Conservation (phyloP, 2,888 invertebrate genomes). For the Oscheius onirici region DNA sequence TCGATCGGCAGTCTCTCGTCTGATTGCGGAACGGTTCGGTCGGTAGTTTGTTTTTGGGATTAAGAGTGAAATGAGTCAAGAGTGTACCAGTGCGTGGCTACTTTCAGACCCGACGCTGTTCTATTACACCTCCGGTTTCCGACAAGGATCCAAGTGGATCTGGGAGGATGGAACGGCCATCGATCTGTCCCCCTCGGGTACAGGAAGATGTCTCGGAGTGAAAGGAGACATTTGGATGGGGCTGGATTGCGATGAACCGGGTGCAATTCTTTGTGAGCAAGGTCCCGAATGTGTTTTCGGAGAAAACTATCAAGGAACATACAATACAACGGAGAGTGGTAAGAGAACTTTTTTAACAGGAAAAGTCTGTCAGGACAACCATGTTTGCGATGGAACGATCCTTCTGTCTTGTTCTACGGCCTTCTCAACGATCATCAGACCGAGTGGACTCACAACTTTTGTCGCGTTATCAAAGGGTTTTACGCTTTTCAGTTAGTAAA, state of each 20-base stretch:
- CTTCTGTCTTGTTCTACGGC: conserved; percentile 43
- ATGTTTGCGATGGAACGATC: conserved; percentile 62
- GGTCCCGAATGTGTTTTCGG: conserved; percentile 45
- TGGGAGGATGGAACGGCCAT: conserved; percentile 55
- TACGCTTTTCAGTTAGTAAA: not conserved
- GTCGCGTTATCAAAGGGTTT: conserved; percentile 29
- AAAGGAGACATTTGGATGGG: conserved; percentile 34
- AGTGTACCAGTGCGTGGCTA: conserved; percentile 17
- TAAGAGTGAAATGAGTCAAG: conserved; percentile 14
- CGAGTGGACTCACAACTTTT: conserved; percentile 45
- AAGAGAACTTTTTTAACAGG: not conserved
- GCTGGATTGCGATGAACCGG: conserved; percentile 52
- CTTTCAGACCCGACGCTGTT: conserved; percentile 33
- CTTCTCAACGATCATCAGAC: conserved; percentile 15
- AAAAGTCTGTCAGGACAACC: conserved; percentile 28
- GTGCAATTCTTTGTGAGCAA: conserved; percentile 50
- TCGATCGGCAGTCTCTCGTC: conserved; percentile 15
- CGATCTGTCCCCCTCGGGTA: conserved; percentile 36
- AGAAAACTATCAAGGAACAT: conserved; percentile 24
- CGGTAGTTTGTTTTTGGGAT: conserved; percentile 20
- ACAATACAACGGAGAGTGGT: conserved; percentile 11
- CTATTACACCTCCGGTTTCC: conserved; percentile 57
- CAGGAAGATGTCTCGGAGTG: conserved; percentile 49
- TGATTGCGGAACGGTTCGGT: conserved; percentile 23
- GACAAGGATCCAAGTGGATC: conserved; percentile 54